Evolutionary conservation across 2,888 invertebrate species (phyloP), one percentile per base, ranked within the genome.

Genomic region (Drosophila cyrtoloma): DNA sequence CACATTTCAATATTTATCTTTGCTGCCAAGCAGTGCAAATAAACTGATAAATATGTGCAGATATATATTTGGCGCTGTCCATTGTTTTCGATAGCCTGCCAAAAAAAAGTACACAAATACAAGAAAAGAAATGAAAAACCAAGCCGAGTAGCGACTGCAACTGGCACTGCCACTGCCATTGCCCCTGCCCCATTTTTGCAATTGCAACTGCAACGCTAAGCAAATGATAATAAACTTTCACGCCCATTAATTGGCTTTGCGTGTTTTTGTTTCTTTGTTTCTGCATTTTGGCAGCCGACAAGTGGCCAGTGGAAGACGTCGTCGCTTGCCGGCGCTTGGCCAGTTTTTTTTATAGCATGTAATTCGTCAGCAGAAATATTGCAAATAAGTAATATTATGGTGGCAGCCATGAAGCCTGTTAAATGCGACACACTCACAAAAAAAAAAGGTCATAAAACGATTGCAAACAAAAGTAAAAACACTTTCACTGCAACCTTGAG

Each of bases 401-500:
- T 51, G 47, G 69, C 65, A 65, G 62, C 72, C 74, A 72, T 77
- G 90, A 89, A 90, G 90, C 91, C 90, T 33, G 84, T 71, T 57
- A 86, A 87, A 75, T 90, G 91, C 91, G 67, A 59, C 52, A 56
- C 35, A 42, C 28, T 47, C 47, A 5, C 26, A 12, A 28, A 59
- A 57, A 73, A 73, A 77, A 79, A 81, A 83, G 81, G 64, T 81
- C 81, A 81, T 75, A 89, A 86, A 79, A 76, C 67, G 69, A 52
- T 63, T 51, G 65, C 64, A 84, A 85, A 83, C 77, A 88, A 83
- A 90, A 84, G 82, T 82, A 84, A 90, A 87, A 89, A 90, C 91
- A 90, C 87, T 87, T 87, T 87, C 87, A 90, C 87, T 90, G 91
- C 91, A 90, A 87, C 87, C 87, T 87, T 87, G 87, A 90, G 81